A percentile compares a stretch with the other conserved stretches of the same genome.
Evolutionary conservation across 1,140 invertebrate genomes (phyloP).

Genomic region (Elymnias hypermnestra): DNA sequence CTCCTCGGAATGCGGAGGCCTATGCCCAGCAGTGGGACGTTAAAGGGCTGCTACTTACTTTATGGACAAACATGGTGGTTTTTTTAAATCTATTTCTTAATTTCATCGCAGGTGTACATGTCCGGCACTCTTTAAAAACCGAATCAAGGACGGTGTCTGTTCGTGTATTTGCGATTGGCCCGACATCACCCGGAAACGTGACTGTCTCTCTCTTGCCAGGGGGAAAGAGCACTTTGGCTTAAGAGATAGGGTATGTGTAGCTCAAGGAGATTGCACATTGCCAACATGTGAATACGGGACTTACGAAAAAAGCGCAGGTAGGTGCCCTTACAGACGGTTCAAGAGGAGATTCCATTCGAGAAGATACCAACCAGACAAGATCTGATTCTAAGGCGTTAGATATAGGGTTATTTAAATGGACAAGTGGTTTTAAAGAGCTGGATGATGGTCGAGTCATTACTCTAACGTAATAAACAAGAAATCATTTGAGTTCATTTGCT

Average conservation of each 20-base stretch:
- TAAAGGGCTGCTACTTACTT: no score
- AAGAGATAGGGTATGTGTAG: slow-evolving; percentile 82
- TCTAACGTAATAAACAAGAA: no score
- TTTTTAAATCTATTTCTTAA: slow-evolving; percentile 1
- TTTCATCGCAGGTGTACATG: slow-evolving; percentile 85
- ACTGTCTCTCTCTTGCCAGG: slow-evolving; percentile 81
- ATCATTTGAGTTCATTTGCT: no score
- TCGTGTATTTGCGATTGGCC: slow-evolving; percentile 81
- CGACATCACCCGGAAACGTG: slow-evolving; percentile 74
- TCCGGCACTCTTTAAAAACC: slow-evolving; percentile 81
- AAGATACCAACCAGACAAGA: slow-evolving; percentile 15
- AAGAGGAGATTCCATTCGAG: slow-evolving; percentile 34
- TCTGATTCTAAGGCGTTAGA: slow-evolving; percentile 19
- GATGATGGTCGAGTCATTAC: no score
- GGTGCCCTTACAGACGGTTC: slow-evolving; percentile 78
- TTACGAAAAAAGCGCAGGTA: slow-evolving; percentile 79
- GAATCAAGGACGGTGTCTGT: slow-evolving; percentile 77
- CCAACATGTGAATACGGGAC: slow-evolving; percentile 83
- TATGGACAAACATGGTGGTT: no score
- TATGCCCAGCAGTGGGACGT: no score
- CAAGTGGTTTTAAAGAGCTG: no score
- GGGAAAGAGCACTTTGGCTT: slow-evolving; percentile 84
- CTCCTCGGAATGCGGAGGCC: no score
- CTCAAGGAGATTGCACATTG: slow-evolving; percentile 78
- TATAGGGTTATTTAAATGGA: neutral